Evolutionary conservation across 2,888 invertebrate genomes (phyloP).

Genomic region (Magallana nippona): DNA sequence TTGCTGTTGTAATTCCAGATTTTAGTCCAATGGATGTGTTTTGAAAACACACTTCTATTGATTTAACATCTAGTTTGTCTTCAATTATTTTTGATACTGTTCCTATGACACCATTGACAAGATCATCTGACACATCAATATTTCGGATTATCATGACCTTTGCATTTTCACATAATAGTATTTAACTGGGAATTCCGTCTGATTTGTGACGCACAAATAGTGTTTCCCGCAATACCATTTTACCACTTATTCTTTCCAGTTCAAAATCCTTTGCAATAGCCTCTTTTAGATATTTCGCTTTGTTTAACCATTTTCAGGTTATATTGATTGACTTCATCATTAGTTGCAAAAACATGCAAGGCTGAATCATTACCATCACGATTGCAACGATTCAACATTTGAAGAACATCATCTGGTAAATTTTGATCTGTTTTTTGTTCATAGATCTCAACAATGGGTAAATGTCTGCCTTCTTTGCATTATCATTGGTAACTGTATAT

Average conservation of each 20-base stretch:
- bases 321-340: no score
- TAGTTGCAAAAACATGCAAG: no score
- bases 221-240: background rate
- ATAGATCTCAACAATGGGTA: background rate
- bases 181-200: background rate
- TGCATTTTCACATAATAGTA: background rate
- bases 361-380: no score
- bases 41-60: no score
- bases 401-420: background rate
- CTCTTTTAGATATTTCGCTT: background rate
- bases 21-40: no score
- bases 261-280: constrained; percentile 1
- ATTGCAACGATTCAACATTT: no score
- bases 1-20: no score
- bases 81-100: background rate
- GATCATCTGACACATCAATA: constrained; percentile 9
- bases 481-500: no score
- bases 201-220: background rate
- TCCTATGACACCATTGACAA: constrained; percentile 37
- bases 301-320: no score
- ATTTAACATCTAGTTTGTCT: background rate
- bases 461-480: background rate
- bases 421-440: no score
- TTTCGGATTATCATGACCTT: constrained; percentile 32
- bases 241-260: constrained; percentile 15